Percentiles rank a stretch among this genome's conserved stretches.
Evolutionary conservation across 2,113 vertebrate species (phyloP).

Genomic region (Scophthalmus maximus): DNA sequence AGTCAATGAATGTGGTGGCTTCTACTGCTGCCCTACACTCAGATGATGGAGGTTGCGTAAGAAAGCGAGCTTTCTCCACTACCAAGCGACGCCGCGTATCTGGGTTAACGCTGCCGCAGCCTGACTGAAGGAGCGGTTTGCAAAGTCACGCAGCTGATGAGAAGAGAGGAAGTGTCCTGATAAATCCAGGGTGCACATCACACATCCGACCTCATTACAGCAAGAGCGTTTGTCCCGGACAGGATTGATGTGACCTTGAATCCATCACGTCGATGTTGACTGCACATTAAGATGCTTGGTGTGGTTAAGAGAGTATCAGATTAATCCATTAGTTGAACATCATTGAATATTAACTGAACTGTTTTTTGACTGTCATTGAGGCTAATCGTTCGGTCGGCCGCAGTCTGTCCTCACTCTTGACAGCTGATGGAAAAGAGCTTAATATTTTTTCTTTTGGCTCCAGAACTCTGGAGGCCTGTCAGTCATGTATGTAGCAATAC

Average conservation of each 20-base stretch:
- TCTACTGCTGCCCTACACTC: constrained; percentile 14
- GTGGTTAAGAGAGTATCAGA: too few relatives aligned
- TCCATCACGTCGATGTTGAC: not conserved
- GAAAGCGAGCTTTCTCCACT: not conserved
- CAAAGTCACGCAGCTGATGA: constrained; percentile 18
- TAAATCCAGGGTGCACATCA: not conserved
- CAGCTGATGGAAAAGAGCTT: not conserved
- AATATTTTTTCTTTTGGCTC: not conserved
- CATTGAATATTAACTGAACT: too few relatives aligned
- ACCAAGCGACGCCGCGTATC: constrained; percentile 6
- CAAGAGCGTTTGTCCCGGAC: too few relatives aligned
- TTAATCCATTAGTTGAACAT: too few relatives aligned
- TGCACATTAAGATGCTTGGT: not conserved
- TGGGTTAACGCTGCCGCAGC: constrained; percentile 62
- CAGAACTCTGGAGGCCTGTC: not conserved
- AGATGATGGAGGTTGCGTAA: not conserved
- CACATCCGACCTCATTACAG: constrained; percentile 4
- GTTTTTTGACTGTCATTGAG: too few relatives aligned
- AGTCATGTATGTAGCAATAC: not conserved
- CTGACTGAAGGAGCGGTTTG: not conserved
- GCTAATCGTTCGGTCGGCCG: too few relatives aligned
- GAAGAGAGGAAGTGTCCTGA: constrained; percentile 13
- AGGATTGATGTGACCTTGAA: too few relatives aligned
- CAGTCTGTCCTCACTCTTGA: too few relatives aligned
- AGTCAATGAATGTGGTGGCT: constrained; percentile 24